Base-by-base conservation (phyloP, 1,140 invertebrate species). In the Saccostrea cuccullata region DNA sequence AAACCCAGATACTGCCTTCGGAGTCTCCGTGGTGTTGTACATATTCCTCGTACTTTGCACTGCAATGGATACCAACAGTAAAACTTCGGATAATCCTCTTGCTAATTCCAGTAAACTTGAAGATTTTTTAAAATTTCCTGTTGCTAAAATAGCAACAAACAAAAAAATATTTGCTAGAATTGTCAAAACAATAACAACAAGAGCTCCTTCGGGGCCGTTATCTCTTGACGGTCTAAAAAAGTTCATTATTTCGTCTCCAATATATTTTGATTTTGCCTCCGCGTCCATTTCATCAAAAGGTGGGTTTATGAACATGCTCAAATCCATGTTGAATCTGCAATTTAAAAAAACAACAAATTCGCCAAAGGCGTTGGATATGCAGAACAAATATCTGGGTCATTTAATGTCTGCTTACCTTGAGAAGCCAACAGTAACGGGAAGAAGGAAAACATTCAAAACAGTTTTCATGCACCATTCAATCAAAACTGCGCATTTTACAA, bases 191-290 rank as follows among this genome's bases (percentile, higher is more conserved):
- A 77, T 5, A 11, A 77, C 30, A 77, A 36, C 26, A 12, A 77
- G 26, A 26, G 70, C 12, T 26, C 23, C 23, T 77, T 77, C 30
- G 2, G 70, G 26, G 23, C 70, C 26, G 26, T 15, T 36, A 36
- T 36, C 26, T 77, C 30, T 11, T 26, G 70, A 36, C 3, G 30
- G 70, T 36, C 30, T 26, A 13, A 77, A 77, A 30, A 13, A 30
- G 30, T 77, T 30, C 70, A 77, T 77, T 30, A 77, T 77, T 17
- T 77, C 70, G 26, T 77, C 70, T 77, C 23, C 70, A 36, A 77
- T 9, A 26, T 77, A 77, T 15, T 30, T 77, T 77, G 70, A 15
- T 77, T 30, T 77, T 30, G 26, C 23, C 23, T 77, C 70, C 4
- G 70, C 15, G 26, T 77, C 26, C 70, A 77, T 77, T 36, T 77